A percentile compares a stretch with the other conserved stretches of the same genome.
phyloP scores from a whole-genome alignment of 2,888 invertebrate species.

The Oscheius sp. region DNA sequence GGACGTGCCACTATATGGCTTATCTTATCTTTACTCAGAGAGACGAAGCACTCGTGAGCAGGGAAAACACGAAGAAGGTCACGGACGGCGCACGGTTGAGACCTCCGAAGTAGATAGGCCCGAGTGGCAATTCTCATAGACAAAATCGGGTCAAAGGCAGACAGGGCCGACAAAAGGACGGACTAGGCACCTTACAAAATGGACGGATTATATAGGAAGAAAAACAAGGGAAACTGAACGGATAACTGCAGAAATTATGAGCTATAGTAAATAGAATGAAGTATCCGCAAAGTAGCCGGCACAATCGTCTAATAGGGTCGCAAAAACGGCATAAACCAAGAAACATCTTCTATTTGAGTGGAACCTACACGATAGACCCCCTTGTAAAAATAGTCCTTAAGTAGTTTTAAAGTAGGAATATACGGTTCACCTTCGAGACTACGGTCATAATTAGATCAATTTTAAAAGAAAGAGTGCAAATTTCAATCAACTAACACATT shows the following conservation, averaged over 20 bases:
- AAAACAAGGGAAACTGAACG: too few relatives aligned
- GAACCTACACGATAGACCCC: too few relatives aligned
- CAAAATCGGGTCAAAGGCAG: conserved; percentile 18
- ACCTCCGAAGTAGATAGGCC: conserved; percentile 11
- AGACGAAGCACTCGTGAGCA: neutral
- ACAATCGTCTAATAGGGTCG: too few relatives aligned
- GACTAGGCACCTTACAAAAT: neutral
- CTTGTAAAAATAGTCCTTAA: too few relatives aligned
- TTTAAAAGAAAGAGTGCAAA: neutral
- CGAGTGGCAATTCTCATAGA: conserved; percentile 17
- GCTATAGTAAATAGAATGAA: too few relatives aligned
- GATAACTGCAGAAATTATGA: too few relatives aligned
- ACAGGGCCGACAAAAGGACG: conserved; percentile 13
- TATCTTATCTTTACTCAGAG: neutral
- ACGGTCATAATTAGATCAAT: neutral
- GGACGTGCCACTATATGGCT: neutral
- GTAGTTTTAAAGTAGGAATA: too few relatives aligned
- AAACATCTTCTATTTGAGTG: too few relatives aligned
- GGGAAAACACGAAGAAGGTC: neutral
- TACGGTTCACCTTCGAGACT: too few relatives aligned
- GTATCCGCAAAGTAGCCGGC: too few relatives aligned
- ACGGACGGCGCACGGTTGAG: neutral
- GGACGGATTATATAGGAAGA: too few relatives aligned
- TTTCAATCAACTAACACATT: neutral
- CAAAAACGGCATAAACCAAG: too few relatives aligned